Evolutionary conservation across 2,113 vertebrate species (phyloP), one percentile per base, ranked within the genome.

Genomic region (Callipepla squamata): DNA sequence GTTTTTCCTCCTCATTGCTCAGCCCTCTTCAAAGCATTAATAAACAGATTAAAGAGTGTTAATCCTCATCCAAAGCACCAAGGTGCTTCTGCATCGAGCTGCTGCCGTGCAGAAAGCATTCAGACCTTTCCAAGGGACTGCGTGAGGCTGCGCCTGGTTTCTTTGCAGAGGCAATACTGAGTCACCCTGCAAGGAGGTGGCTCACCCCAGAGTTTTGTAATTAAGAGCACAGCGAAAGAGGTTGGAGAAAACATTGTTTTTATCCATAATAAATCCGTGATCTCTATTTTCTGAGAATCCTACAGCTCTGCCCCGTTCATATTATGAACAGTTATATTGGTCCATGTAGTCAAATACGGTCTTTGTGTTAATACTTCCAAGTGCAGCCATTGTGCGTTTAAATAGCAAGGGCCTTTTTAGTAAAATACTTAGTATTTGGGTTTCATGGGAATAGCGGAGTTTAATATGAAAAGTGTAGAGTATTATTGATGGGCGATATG

Each of bases 381-480:
- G 91, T 0, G 1, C 36, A 70, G 50, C 65, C 19, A 3, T 40
- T 70, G 59, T 80, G 38, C 22, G 18, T 89, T 92, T 77, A 92
- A 89, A 93, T 66, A 50, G 23, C 73, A 84, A 86, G 32, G 62
- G 44, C 22, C 47, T 84, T 89, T 85, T 92, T 67, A 74, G 87
- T 40, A 57, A 20, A 92, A 89, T 94, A 61, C 67, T 94, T 92
- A 63, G 28, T 68, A 95, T 85, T 86, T 89, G 8, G 47, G 42
- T 95, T 94, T 91, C 81, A 50, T 72, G 57, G 73, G 80, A 96
- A 76, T 70, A 94, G 70, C n/a, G 20, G 25, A 53, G 25, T 79
- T 94, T 87, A 77, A 51, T 89, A 63, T 38, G 30, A 79, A 90
- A 83, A 93, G 63, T 77, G 75, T 84, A 62, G 80, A 93, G 19